Evolutionary conservation across 1,140 invertebrate species (phyloP).

Genomic region (Argopecten irradians): DNA sequence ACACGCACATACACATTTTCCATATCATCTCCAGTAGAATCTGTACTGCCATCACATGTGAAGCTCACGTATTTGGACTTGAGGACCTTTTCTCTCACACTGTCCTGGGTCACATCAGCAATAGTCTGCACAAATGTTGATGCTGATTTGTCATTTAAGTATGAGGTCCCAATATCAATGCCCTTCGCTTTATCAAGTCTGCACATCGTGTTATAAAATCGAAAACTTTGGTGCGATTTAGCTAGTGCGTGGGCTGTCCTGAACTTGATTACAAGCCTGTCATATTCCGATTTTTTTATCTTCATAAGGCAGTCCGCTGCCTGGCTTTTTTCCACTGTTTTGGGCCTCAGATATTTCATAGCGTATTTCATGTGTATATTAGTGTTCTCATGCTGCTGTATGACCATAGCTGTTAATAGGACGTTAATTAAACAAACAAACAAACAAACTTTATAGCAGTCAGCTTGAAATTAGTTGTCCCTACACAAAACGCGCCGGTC

Average conservation of each 20-base stretch:
- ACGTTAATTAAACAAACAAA: too few relatives aligned
- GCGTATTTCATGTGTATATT: not conserved
- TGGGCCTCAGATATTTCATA: not conserved
- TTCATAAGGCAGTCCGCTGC: not conserved
- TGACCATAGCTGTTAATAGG: too few relatives aligned
- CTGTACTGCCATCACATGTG: slow-evolving; percentile 42
- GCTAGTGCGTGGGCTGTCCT: slow-evolving; percentile 39
- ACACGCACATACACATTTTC: slow-evolving; percentile 40
- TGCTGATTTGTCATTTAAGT: slow-evolving; percentile 44
- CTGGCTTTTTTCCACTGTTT: too few relatives aligned
- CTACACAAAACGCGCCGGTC: not conserved
- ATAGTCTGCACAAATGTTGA: slow-evolving; percentile 26
- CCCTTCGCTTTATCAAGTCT: slow-evolving; percentile 42
- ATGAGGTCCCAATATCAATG: slow-evolving; percentile 31
- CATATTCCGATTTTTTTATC: slow-evolving; percentile 37
- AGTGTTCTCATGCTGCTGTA: not conserved
- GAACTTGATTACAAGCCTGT: slow-evolving; percentile 41
- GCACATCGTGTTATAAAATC: slow-evolving; percentile 31
- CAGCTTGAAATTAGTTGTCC: not conserved
- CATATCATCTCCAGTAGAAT: slow-evolving; percentile 46
- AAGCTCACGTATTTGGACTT: slow-evolving; percentile 19
- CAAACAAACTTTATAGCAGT: not conserved
- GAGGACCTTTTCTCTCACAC: not conserved
- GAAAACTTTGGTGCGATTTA: slow-evolving; percentile 40
- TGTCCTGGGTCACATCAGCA: slow-evolving; percentile 17